Evolutionary conservation across 2,888 invertebrate species (phyloP).

Genomic region (Clitarchus hookeri): DNA sequence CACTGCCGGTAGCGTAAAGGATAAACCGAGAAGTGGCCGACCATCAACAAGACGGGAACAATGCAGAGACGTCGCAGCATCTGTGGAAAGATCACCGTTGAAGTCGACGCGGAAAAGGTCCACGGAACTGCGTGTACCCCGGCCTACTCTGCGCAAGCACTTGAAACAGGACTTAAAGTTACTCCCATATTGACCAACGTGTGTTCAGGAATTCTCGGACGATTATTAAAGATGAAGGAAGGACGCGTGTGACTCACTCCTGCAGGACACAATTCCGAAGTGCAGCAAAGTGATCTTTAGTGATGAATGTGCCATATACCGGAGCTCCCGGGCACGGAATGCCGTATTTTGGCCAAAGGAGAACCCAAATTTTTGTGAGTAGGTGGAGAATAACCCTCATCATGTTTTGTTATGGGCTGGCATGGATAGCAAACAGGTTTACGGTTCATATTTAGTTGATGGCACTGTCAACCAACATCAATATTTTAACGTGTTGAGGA

Average conservation of each 20-base stretch:
- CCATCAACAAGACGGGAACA: too few species aligned
- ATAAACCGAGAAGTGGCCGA: too few species aligned
- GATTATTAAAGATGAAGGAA: background rate
- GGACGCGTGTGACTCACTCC: background rate
- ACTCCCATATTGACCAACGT: background rate
- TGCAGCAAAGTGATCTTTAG: constrained; percentile 20
- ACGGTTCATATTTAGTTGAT: background rate
- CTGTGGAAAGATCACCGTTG: too few species aligned
- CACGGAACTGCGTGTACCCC: background rate
- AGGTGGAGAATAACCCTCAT: constrained; percentile 18
- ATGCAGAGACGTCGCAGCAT: too few species aligned
- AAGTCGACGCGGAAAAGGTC: background rate
- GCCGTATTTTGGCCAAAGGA: background rate
- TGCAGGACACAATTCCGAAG: constrained; percentile 21
- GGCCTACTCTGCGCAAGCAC: background rate
- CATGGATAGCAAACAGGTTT: constrained; percentile 24
- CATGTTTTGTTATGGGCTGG: background rate
- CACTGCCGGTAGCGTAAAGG: too few species aligned
- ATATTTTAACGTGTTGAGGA: background rate
- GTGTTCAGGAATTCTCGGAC: constrained; percentile 17
- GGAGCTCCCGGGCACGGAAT: constrained; percentile 8
- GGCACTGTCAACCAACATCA: constrained; percentile 15
- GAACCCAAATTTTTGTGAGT: constrained; percentile 10
- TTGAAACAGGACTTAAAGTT: constrained; percentile 22
- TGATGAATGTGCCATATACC: constrained; percentile 21